A percentile compares a stretch with the other conserved stretches of the same genome.
Conservation (phyloP, 1,140 invertebrate species). For the Drosophila ogumai region DNA sequence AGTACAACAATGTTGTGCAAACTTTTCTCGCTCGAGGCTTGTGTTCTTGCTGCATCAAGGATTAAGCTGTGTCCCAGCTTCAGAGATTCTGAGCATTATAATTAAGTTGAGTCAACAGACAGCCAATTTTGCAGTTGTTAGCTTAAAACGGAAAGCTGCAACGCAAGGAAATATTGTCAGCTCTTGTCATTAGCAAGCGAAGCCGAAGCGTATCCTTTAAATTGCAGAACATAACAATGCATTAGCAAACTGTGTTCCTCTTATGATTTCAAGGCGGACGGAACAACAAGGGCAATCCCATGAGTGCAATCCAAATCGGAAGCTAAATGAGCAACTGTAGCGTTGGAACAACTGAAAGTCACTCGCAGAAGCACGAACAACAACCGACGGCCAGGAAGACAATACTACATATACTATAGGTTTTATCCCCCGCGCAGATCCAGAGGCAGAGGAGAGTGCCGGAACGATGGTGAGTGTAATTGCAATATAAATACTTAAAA, state of each 20-base stretch:
- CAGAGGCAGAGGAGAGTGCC: slow-evolving; percentile 3
- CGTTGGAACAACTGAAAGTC: slow-evolving; percentile 10
- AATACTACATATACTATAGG: not conserved
- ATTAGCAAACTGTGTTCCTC: slow-evolving; percentile 5
- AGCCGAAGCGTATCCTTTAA: not conserved
- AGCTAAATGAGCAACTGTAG: slow-evolving; percentile 28
- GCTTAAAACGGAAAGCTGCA: not conserved
- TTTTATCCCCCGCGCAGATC: not conserved
- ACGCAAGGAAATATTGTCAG: too few relatives aligned
- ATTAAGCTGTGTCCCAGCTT: slow-evolving; percentile 16
- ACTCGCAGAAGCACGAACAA: slow-evolving; percentile 13
- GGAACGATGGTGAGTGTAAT: slow-evolving; percentile 56
- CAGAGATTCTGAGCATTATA: slow-evolving; percentile 9
- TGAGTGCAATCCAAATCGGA: slow-evolving; percentile 36
- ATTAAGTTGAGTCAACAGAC: slow-evolving; percentile 28
- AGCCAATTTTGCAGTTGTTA: slow-evolving; percentile 8
- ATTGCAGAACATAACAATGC: not conserved
- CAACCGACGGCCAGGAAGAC: not conserved
- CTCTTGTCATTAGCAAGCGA: not conserved
- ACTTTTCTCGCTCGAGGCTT: slow-evolving; percentile 9
- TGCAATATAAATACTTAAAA: slow-evolving; percentile 69
- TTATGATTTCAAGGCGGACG: slow-evolving; percentile 7
- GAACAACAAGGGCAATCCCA: slow-evolving; percentile 6
- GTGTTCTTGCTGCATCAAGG: slow-evolving; percentile 6
- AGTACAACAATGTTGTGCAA: slow-evolving; percentile 20